Base-by-base conservation (phyloP, 2,888 invertebrate genomes). In the Tholera decimalis region DNA sequence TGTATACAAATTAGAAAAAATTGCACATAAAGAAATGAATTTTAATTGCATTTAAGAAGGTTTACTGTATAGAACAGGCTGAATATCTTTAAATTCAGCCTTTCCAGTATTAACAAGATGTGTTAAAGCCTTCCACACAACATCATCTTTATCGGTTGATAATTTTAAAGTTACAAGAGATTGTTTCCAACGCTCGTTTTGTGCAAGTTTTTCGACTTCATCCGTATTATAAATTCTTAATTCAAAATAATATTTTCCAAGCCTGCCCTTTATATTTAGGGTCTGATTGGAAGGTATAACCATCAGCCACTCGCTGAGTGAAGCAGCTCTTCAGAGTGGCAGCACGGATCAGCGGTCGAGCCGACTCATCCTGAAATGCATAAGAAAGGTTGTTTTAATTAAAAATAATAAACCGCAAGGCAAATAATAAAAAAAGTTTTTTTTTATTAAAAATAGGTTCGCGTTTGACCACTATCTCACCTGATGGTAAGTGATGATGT, bases 41-140 rank as follows among this genome's bases (percentile, higher is more conserved):
- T n/a, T n/a, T n/a, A n/a, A n/a, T n/a, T n/a, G n/a, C n/a, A n/a
- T n/a, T n/a, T n/a, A n/a, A n/a, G n/a, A n/a, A 37, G 2, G n/a
- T n/a, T n/a, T 46, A 9, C 26, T 46, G 46, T 46, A 46, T 46
- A 46, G 46, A 46, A 46, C 9, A 46, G 46, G 46, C 46, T 46
- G 46, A 8, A 46, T 28, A 6, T 46, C 46, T 28, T 28, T 46
- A 46, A 46, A 46, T 46, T 46, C 46, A 26, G 46, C 46, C 26
- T n/a, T 46, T 46, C 46, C 46, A 28, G 46, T 46, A 46, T 46
- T 46, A 1, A 46, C 46, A 46, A 46, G 46, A n/a, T 46, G 46
- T 46, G 46, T 46, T 46, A 46, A 46, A 46, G 26, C 46, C 46
- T 46, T 46, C 46, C 46, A 46, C 46, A 46, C 46, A 46, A 4